phyloP scores from a whole-genome alignment of 2,797 vertebrate species.

The Helarctos malayanus region DNA sequence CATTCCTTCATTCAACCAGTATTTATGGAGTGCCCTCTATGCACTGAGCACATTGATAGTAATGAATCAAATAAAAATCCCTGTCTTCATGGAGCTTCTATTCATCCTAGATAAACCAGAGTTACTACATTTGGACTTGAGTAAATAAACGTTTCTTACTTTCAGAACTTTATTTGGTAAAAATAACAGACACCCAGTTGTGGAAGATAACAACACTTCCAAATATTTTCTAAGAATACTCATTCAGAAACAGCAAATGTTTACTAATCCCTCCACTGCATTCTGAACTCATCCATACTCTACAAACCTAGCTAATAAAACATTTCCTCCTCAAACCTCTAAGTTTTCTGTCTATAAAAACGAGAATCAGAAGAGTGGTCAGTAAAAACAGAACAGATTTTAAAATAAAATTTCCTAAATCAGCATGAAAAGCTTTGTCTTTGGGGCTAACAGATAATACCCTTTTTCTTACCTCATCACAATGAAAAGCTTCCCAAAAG shows the following conservation, averaged over 20 bases:
- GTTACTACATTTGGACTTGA: background rate
- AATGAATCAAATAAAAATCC: conserved; percentile 21
- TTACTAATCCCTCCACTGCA: background rate
- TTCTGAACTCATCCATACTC: conserved; percentile 25
- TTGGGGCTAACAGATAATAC: background rate
- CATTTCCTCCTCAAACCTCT: background rate
- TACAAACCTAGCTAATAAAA: background rate
- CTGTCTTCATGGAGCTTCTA: background rate
- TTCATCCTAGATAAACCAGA: background rate
- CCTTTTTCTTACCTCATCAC: background rate
- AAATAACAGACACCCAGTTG: background rate
- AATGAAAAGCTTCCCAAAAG: background rate
- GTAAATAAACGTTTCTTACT: background rate
- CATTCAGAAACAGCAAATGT: background rate
- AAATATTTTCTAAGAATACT: background rate
- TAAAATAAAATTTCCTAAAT: conserved; percentile 1
- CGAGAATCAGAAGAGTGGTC: background rate
- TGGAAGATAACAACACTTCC: background rate
- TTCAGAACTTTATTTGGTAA: conserved; percentile 22
- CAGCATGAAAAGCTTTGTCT: background rate
- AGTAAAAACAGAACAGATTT: background rate
- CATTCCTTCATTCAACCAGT: background rate
- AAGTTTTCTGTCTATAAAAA: background rate
- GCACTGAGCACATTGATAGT: background rate
- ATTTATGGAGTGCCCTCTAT: background rate